Evolutionary conservation across 2,888 invertebrate genomes (phyloP).

Genomic region (Lasius fuliginosus): DNA sequence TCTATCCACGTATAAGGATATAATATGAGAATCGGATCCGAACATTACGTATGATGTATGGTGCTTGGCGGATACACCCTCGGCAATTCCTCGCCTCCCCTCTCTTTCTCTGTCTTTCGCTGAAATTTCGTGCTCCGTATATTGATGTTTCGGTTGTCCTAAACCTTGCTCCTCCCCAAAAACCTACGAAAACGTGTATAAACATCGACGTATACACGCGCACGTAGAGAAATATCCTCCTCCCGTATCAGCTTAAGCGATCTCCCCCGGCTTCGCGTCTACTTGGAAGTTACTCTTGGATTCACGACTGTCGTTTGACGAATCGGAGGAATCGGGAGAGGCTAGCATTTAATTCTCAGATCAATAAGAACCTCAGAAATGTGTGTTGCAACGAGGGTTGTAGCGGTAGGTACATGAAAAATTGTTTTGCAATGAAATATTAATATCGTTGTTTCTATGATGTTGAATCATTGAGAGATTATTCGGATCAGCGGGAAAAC

Average conservation of each 20-base stretch:
- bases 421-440: conserved; percentile 46
- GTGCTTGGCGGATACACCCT: conserved; percentile 81
- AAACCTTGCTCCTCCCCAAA: conserved; percentile 67
- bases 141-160: conserved; percentile 82
- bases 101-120: conserved; percentile 49
- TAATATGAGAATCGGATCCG: conserved; percentile 84
- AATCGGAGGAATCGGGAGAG: conserved; percentile 66
- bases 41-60: conserved; percentile 85
- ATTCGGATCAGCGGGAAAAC: not conserved
- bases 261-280: conserved; percentile 48
- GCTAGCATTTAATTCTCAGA: conserved; percentile 48
- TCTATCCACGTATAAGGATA: conserved; percentile 76
- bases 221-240: conserved; percentile 60
- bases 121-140: conserved; percentile 84
- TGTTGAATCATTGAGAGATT: conserved; percentile 27
- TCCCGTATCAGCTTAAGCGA: conserved; percentile 61
- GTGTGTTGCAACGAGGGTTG: conserved; percentile 7
- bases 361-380: not conserved
- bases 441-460: not conserved
- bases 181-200: conserved; percentile 53
- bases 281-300: conserved; percentile 53
- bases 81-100: conserved; percentile 65
- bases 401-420: conserved; percentile 36
- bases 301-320: conserved; percentile 53
- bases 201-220: conserved; percentile 53